Evolutionary conservation across 2,888 invertebrate genomes (phyloP), one percentile per base, ranked within the genome.

Genomic region (Cheilosia soror): DNA sequence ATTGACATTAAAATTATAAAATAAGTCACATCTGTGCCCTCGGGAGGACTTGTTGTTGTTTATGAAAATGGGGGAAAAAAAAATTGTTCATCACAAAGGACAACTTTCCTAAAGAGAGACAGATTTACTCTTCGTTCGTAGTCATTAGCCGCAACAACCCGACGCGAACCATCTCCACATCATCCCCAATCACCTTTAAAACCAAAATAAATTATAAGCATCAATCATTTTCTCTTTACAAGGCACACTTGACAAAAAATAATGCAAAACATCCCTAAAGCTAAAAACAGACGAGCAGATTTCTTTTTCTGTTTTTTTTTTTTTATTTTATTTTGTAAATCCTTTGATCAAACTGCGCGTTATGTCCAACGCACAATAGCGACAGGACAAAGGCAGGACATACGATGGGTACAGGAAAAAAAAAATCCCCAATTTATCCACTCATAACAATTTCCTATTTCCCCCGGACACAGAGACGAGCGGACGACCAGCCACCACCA

Each of bases 371-470:
- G 81, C 81, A 81, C 76, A 85, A 81, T 85, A 63, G 62, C 72
- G 62, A 33, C 53, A 72, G 81, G 85, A 81, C 85, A 85, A 81
- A 85, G 85, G 71, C 68, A 72, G 80, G 60, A 68, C 66, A 62
- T 57, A 69, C 15, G 49, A 77, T 42, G 47, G 69, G 29, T 60
- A 60, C 27, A 62, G 15, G 44, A 49, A 57, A 63, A 79, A 76
- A 71, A 65, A 66, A 75, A 77, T 72, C 66, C 71, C 71, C 85
- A 81, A 85, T 85, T 85, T 72, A 76, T 81, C 68, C 72, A 72
- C 85, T 81, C 85, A 85, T 85, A 85, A 85, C 85, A 85, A 85
- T 85, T 85, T 85, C 85, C 85, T 85, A 77, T 80, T 84, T 76
- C 75, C 84, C 71, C 84, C 80, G 80, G 81, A 80, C 76, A 76